Base-by-base conservation (phyloP, 2,888 invertebrate species). In the Heliothis peltigera region DNA sequence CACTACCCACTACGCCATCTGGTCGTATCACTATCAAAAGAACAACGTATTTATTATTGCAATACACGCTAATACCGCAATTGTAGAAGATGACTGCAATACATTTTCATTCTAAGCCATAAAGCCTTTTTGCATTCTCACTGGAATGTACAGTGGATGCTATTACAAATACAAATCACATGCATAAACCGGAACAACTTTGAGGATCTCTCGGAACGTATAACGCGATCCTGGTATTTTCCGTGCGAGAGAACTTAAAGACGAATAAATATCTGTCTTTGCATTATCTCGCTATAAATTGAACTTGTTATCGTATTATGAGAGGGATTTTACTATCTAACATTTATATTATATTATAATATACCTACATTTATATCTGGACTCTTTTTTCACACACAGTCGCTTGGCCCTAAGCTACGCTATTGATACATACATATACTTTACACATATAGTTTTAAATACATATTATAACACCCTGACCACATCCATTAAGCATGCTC, bases 121-220 rank as follows among this genome's bases (percentile, higher is more conserved):
- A 52, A 55, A 74, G 21, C 42, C 47, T 59, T 46, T 73, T 54
- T 54, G 59, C 59, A 73, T 73, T 54, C 53, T 47, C 17, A n/a
- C 35, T 25, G 19, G 55, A 39, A 10, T 6, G 28, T 47, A 18
- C 42, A 43, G 18, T 52, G 43, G 35, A 61, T 61, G 53, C 61
- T 74, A 69, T 74, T 74, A 68, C 53, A 74, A 58, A 74, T 54
- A 70, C 68, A 67, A 67, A 70, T 67, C 60, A 61, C 60, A 68
- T 74, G 49, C 51, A 43, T 25, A 68, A 68, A 21, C 39, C 32
- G 1, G 25, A 46, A 58, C 43, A 59, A 60, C 49, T 68, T 47
- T 66, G 48, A 49, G 43, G 48, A 71, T 49, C 48, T 55, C 39
- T 49, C 72, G 35, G 43, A 67, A 48, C 48, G 51, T 67, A 63